Conservation (phyloP, 2,888 invertebrate genomes). For the Erpobdella octoculata region DNA sequence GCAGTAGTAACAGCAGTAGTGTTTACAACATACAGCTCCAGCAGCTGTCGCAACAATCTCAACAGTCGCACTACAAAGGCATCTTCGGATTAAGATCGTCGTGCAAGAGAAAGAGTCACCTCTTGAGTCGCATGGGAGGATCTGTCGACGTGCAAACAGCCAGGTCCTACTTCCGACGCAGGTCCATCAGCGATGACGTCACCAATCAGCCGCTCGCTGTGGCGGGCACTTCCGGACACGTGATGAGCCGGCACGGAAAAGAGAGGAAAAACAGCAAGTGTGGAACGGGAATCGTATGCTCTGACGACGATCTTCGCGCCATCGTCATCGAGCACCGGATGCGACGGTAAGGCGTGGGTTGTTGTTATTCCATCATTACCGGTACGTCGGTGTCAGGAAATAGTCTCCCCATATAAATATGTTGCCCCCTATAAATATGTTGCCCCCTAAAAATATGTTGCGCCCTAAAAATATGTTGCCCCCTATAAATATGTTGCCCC, state of each 20-base stretch:
- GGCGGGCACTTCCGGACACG: background rate
- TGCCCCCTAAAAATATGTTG: too few relatives aligned
- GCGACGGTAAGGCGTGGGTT: constrained; percentile 39
- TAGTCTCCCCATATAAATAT: too few relatives aligned
- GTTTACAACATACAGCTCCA: constrained; percentile 19
- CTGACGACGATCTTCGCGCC: constrained; percentile 37
- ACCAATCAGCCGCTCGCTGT: constrained; percentile 33
- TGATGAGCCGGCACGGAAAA: too few relatives aligned
- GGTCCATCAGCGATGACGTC: constrained; percentile 39
- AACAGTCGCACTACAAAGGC: constrained; percentile 8
- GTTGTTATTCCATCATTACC: background rate
- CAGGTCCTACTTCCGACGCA: constrained; percentile 32
- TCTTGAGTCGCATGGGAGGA: background rate
- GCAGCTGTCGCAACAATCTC: background rate
- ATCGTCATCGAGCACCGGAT: constrained; percentile 32
- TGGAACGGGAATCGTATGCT: constrained; percentile 38
- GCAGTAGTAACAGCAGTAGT: background rate
- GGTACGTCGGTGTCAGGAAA: background rate
- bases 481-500: too few relatives aligned
- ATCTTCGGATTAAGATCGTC: background rate
- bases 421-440: too few relatives aligned
- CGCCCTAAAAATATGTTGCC: too few relatives aligned
- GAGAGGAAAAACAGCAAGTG: background rate
- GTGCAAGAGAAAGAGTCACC: background rate
- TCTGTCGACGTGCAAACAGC: constrained; percentile 27